Conservation (phyloP, 1,140 invertebrate genomes). For the Tetragnatha versicolor region DNA sequence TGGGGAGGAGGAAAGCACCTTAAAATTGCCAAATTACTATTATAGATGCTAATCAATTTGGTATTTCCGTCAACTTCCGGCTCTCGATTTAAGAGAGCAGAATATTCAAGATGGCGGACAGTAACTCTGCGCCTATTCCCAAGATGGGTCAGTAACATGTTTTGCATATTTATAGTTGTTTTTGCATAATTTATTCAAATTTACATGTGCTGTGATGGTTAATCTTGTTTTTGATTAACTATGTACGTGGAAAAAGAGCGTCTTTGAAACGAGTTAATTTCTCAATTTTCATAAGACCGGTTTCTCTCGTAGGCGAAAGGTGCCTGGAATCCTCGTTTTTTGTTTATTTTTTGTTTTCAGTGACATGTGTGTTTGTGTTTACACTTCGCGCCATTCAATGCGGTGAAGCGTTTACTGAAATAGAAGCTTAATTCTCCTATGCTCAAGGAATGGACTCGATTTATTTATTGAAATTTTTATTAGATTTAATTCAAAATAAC, state of each 20-base stretch:
- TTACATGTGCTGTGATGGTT: no score
- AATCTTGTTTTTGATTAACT: no score
- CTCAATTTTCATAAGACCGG: no score
- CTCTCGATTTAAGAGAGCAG: constrained; percentile 39
- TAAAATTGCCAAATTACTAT: constrained; percentile 28
- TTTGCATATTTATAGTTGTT: constrained; percentile 44
- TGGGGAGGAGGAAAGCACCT: not conserved
- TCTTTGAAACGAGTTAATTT: no score
- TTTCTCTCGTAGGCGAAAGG: no score
- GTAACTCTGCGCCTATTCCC: constrained; percentile 41
- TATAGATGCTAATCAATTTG: constrained; percentile 54
- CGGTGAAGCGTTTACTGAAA: no score
- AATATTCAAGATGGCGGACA: constrained; percentile 57
- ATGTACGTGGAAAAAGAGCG: no score
- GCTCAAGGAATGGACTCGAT: no score
- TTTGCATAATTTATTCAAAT: constrained; percentile 57
- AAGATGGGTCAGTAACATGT: constrained; percentile 45
- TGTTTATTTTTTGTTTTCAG: constrained; percentile 30
- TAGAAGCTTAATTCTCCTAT: no score
- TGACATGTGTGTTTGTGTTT: constrained; percentile 50
- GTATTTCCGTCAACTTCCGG: constrained; percentile 56
- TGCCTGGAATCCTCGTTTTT: constrained; percentile 24
- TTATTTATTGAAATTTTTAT: no score
- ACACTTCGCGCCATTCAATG: constrained; percentile 1
- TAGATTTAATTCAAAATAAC: no score